Evolutionary conservation across 2,797 vertebrate genomes (phyloP).

Genomic region (Picus viridis): DNA sequence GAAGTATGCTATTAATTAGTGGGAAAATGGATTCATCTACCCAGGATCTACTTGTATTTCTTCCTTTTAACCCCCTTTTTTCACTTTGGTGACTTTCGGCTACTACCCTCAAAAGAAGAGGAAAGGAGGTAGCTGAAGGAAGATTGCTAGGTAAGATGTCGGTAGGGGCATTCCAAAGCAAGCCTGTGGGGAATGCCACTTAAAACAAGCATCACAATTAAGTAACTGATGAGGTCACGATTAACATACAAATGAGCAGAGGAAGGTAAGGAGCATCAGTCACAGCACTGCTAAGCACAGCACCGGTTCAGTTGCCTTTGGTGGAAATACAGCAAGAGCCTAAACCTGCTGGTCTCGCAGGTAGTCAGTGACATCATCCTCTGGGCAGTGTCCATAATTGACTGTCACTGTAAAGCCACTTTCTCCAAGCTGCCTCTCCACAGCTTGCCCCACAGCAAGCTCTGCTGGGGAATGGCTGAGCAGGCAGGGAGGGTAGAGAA

Average conservation of each 20-base stretch:
- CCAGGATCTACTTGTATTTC: conserved; percentile 56
- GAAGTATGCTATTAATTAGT: conserved; percentile 76
- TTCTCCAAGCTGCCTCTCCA: not conserved
- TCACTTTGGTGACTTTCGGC: not conserved
- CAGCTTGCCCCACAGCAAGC: not conserved
- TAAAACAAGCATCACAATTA: not conserved
- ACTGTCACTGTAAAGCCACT: not conserved
- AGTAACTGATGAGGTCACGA: not conserved
- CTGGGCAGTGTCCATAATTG: not conserved
- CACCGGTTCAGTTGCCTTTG: not conserved
- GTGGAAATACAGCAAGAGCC: conserved; percentile 3
- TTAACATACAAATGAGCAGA: not conserved
- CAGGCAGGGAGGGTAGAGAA: not conserved
- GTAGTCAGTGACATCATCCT: not conserved
- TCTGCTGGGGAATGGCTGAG: not conserved
- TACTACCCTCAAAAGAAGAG: not conserved
- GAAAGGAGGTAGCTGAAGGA: not conserved
- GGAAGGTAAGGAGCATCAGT: not conserved
- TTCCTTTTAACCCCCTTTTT: conserved; percentile 44
- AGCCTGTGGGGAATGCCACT: not conserved
- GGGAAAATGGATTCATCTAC: conserved; percentile 69
- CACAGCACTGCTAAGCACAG: not conserved
- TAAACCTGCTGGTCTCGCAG: not conserved
- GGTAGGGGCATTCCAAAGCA: conserved; percentile 23
- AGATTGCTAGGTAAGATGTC: not conserved